phyloP scores from a whole-genome alignment of 2,797 vertebrate genomes.

The Scleropages formosus region DNA sequence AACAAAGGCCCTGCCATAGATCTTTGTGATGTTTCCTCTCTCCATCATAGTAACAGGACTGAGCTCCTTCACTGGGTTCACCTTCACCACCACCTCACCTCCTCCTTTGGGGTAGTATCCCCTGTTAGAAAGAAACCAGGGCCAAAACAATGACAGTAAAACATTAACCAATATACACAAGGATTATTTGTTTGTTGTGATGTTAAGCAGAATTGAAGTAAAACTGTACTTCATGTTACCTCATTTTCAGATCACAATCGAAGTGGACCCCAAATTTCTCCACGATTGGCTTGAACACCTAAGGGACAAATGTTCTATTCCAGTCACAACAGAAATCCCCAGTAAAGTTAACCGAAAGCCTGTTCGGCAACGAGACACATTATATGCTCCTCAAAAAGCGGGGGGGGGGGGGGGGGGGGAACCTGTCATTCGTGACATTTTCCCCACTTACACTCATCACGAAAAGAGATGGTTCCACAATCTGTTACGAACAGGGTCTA shows the following conservation, averaged over 20 bases:
- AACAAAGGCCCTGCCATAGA: slow-evolving; percentile 88
- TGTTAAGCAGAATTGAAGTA: background rate
- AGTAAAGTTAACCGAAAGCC: background rate
- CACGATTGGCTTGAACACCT: slow-evolving; percentile 91
- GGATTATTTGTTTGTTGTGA: background rate
- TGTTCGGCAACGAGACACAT: background rate
- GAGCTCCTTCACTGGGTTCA: slow-evolving; percentile 85
- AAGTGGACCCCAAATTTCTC: slow-evolving; percentile 88
- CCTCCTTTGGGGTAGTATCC: slow-evolving; percentile 96
- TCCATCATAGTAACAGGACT: slow-evolving; percentile 80
- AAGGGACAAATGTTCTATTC: slow-evolving; percentile 30
- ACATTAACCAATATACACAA: background rate
- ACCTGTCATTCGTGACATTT: too few species aligned
- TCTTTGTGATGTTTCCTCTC: slow-evolving; percentile 88
- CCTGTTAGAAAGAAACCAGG: slow-evolving; percentile 55
- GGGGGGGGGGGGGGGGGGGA: too few species aligned
- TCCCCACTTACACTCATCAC: too few species aligned
- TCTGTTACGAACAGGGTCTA: background rate
- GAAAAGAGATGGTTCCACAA: too few species aligned
- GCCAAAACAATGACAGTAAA: background rate
- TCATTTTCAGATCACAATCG: slow-evolving; percentile 86
- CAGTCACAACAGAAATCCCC: background rate
- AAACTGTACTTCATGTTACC: slow-evolving; percentile 62
- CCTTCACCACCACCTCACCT: slow-evolving; percentile 81
- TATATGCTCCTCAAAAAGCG: too few species aligned